Evolutionary conservation across 1,140 invertebrate species (phyloP), one percentile per base, ranked within the genome.

Genomic region (Chironomus tepperi): DNA sequence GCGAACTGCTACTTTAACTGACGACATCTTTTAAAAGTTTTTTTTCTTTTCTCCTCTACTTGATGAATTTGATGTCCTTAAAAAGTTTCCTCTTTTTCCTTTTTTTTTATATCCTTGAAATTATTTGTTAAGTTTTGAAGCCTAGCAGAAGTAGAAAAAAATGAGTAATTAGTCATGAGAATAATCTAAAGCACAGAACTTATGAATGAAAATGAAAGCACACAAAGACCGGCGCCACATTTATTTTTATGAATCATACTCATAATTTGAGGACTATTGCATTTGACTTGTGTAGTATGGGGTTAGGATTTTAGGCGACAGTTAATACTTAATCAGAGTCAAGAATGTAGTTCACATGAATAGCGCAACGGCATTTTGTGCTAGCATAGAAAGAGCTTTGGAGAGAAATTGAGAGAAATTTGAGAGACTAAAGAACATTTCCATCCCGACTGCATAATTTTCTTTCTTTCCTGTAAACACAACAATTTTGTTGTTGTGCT

Each of bases 1-100:
- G 85, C 98, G 88, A 77, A 99, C 98, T 78, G 97, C 98, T 79
- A 99, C 98, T 88, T 99, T 96, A 78, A 96, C 94, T 78, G 93
- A 95, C 85, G 93, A 95, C 93, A 96, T 96, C 7, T 70, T 70
- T 57, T 12, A 57, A 57, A 57, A 15, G n/a, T n/a, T 57, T 57
- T 57, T 9, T 57, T 57, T 57, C 12, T 15, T n/a, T 12, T 57
- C 47, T n/a, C n/a, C n/a, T n/a, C n/a, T n/a, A n/a, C 47, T 57
- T n/a, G 12, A 57, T 57, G 10, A 57, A n/a, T 57, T 15, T 57
- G 47, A 57, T 57, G 47, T 57, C 47, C 47, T 57, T 57, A 12
- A 12, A 57, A 57, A 57, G 24, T 57, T 57, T 57, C 10, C 5
- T 57, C 10, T 57, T 57, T 57, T 34, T 34, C 8, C 8, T 8